Evolutionary conservation across 2,113 vertebrate species (phyloP), one percentile per base, ranked within the genome.

Genomic region (Pionites leucogaster): DNA sequence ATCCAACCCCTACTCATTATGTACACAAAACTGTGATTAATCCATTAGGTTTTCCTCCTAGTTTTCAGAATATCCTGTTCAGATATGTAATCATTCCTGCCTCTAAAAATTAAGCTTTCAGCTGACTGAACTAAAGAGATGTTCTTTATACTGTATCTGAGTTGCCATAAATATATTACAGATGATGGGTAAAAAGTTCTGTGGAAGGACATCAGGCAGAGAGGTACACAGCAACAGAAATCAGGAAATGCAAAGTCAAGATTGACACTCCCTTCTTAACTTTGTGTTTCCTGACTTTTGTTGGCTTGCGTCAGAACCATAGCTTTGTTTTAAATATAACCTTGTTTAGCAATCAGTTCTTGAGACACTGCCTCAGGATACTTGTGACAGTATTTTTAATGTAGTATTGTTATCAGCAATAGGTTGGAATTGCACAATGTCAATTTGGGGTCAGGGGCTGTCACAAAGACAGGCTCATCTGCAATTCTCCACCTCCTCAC

Each of bases 11-110:
- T 92, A 93, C 83, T 84, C 94, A 80, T 90, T 83, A 90, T 65
- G 64, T 96, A 91, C 57, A 50, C 78, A 80, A 55, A 55, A 22
- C 74, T 70, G 76, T 88, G 92, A 95, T 96, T 95, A 95, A 92
- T 96, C 94, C 82, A 95, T 96, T 97, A 90, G 95, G 96, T 96
- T 96, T 86, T 94, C 69, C 57, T 95, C 42, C 76, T 92, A 86
- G 89, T 94, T 47, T 92, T 97, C 60, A 91, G 70, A 94, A 76
- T 91, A 92, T 96, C 92, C 95, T 96, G 20, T 95, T 86, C 78
- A 96, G 96, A 93, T 95, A 84, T 57, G 50, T 92, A 82, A 89
- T 92, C 6, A 0, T 88, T 97, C 87, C 68, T 97, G 81, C 89
- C 96, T 96, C 94, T 71, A 94, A 95, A 97, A 95, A 60, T 42